Percentiles rank a stretch among this genome's conserved stretches.
These are phyloP conservation scores for Noctua comes DNA, from an alignment of 2,888 invertebrate genomes.

Conservation along the genomic window DNA sequence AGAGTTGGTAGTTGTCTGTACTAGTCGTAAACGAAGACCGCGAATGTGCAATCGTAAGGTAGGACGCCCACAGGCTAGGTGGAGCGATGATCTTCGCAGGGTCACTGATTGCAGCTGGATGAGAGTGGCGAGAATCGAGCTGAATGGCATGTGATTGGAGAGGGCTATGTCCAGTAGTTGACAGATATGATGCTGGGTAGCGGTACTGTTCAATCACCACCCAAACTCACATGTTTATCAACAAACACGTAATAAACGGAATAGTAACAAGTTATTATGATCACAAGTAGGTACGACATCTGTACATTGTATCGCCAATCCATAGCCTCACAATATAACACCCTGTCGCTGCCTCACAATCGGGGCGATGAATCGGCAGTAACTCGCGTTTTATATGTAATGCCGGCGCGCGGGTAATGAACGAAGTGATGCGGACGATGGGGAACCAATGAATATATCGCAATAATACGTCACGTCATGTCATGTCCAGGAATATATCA, in stretches of 20 bases:
- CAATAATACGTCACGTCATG: constrained; percentile 5
- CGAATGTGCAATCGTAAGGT: neutral
- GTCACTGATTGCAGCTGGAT: neutral
- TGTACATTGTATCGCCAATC: constrained; percentile 15
- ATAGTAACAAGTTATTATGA: constrained; percentile 27
- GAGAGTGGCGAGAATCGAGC: neutral
- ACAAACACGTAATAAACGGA: neutral
- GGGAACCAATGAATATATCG: constrained; percentile 20
- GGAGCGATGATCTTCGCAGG: neutral
- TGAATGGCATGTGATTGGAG: neutral
- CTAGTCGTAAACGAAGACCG: neutral
- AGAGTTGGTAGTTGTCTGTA: neutral
- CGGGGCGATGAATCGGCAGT: constrained; percentile 27
- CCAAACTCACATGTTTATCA: neutral
- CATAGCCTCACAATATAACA: constrained; percentile 15
- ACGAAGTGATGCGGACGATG: constrained; percentile 29
- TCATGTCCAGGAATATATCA: neutral
- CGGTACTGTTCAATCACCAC: neutral
- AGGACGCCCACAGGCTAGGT: neutral
- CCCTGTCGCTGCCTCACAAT: constrained; percentile 9
- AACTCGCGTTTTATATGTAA: constrained; percentile 30
- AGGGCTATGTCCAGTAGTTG: neutral
- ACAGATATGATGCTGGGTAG: too few species aligned
- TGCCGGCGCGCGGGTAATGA: constrained; percentile 26
- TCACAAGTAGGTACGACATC: constrained; percentile 10